These are phyloP conservation scores for Entomobrya proxima DNA, from an alignment of 2,888 invertebrate species.

Conservation along the genomic window DNA sequence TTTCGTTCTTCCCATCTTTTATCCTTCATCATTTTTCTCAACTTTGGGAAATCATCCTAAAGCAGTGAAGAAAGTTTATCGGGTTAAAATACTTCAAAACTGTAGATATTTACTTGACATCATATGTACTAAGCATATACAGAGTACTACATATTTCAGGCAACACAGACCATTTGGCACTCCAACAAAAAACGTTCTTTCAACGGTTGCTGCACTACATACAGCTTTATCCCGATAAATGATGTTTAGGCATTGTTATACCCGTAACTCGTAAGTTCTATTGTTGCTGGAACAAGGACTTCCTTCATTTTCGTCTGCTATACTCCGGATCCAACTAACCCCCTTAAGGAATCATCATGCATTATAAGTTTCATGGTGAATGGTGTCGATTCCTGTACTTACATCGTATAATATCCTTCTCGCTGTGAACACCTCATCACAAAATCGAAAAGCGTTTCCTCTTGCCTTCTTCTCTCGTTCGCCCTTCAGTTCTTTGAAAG, in stretches of 20 bases:
- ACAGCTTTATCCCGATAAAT: slow-evolving; percentile 12
- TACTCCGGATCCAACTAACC: neutral
- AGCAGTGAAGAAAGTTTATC: neutral
- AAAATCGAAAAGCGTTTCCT: neutral
- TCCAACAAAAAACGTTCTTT: no score
- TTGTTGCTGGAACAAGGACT: no score
- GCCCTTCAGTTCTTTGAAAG: neutral
- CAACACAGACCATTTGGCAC: slow-evolving; percentile 1
- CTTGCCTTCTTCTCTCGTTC: neutral
- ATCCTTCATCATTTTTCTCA: neutral
- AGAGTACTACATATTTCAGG: no score
- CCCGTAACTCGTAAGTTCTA: no score
- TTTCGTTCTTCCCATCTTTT: slow-evolving; percentile 4
- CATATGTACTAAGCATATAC: no score
- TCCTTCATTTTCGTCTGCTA: neutral
- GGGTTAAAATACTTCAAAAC: neutral
- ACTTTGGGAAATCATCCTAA: neutral
- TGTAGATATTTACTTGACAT: neutral
- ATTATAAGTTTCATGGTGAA: slow-evolving; percentile 12
- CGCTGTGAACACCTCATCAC: neutral
- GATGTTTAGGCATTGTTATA: no score
- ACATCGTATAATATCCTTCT: neutral
- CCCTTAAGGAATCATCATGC: slow-evolving; percentile 1
- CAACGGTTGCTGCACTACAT: no score
- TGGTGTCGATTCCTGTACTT: slow-evolving; percentile 4